Evolutionary conservation across 1,140 invertebrate genomes (phyloP).

Genomic region (Homarus americanus): DNA sequence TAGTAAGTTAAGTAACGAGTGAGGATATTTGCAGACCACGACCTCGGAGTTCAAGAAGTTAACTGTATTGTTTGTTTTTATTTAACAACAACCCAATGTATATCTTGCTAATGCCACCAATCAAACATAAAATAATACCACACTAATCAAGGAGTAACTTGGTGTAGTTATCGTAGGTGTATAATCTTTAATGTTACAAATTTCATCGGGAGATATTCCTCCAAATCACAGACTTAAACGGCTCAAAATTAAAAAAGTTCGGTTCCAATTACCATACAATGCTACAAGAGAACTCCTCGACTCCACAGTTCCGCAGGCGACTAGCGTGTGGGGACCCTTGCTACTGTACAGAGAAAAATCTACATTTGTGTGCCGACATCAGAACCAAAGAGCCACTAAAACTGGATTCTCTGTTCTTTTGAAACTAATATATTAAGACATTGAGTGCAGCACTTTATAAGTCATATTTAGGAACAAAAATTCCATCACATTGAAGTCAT

Average conservation of each 20-base stretch:
- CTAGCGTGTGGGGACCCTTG: constrained; percentile 48
- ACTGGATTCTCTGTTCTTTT: constrained; percentile 4
- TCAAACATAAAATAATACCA: too few species aligned
- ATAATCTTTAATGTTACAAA: background rate
- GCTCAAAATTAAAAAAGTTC: background rate
- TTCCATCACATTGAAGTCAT: constrained; percentile 17
- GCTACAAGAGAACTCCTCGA: constrained; percentile 16
- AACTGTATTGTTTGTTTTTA: background rate
- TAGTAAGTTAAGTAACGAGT: constrained; percentile 49
- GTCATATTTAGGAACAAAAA: constrained; percentile 50
- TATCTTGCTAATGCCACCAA: too few species aligned
- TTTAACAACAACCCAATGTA: background rate
- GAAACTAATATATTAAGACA: background rate
- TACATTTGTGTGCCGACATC: constrained; percentile 41
- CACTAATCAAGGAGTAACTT: too few species aligned
- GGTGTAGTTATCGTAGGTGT: background rate
- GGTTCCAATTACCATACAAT: background rate
- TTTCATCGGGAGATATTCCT: background rate
- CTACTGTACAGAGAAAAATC: constrained; percentile 54
- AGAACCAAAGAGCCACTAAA: background rate
- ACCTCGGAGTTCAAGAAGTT: constrained; percentile 40
- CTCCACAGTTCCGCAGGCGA: constrained; percentile 54
- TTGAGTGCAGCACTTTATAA: constrained; percentile 9
- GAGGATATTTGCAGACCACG: constrained; percentile 61
- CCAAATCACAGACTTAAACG: background rate